These are phyloP conservation scores for Habroteleia sp. DNA, from an alignment of 2,888 invertebrate species.

Conservation along the genomic window DNA sequence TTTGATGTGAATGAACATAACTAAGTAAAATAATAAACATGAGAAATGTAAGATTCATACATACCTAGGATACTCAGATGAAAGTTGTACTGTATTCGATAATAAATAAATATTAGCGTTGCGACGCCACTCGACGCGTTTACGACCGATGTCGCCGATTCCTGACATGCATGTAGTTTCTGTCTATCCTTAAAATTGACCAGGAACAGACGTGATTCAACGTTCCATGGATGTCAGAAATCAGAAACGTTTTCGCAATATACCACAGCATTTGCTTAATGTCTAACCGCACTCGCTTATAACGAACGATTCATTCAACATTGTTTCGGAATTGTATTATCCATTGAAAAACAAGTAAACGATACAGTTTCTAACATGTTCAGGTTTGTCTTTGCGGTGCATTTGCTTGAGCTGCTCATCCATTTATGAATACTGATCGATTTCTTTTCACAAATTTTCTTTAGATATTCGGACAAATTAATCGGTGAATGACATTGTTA, in stretches of 20 bases:
- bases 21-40: neutral
- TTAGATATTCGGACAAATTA: constrained; percentile 42
- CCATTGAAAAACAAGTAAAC: constrained; percentile 76
- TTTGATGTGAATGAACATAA: no score
- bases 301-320: constrained; percentile 65
- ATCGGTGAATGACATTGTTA: constrained; percentile 23
- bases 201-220: constrained; percentile 62
- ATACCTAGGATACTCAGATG: constrained; percentile 51
- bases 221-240: constrained; percentile 62
- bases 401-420: constrained; percentile 74
- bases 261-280: constrained; percentile 51
- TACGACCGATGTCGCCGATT: constrained; percentile 80
- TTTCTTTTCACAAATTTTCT: constrained; percentile 61
- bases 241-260: constrained; percentile 53
- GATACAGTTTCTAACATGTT: constrained; percentile 72
- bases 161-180: constrained; percentile 81
- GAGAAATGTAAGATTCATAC: constrained; percentile 19
- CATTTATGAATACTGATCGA: constrained; percentile 73
- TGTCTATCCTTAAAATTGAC: constrained; percentile 70
- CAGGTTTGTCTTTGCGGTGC: constrained; percentile 70
- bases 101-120: constrained; percentile 74
- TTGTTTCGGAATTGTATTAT: constrained; percentile 72
- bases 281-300: constrained; percentile 67
- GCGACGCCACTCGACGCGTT: constrained; percentile 81
- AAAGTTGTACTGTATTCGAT: constrained; percentile 43